Base-by-base conservation (phyloP, 2,888 invertebrate genomes). In the Tetheella fluctuosa region DNA sequence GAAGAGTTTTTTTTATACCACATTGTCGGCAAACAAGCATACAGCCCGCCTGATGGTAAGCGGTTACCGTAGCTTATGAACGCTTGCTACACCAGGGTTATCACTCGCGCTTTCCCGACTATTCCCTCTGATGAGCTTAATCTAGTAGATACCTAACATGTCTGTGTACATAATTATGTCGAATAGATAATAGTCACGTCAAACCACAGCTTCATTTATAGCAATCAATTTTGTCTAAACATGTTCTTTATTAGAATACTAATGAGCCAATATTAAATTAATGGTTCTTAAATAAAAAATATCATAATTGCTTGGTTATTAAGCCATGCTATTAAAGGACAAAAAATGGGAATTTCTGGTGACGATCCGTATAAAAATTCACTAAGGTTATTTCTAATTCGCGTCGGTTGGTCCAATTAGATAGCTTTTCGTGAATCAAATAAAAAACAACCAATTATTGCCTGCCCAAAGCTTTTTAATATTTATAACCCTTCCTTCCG, bases 381-480 rank as follows among this genome's bases (percentile, higher is more conserved):
- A 48, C 48, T 48, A 20, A 48, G 48, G 48, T 48, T 5, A 48
- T 20, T 48, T 48, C 20, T n/a, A 48, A 48, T 48, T 48, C 48
- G 48, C n/a, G 17, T 20, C 48, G 48, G 48, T 48, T 48, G 10
- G 48, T 48, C 48, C 48, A 48, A 48, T 48, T 48, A 48, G 48
- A 48, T 48, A 48, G 48, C 48, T 20, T 20, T 48, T 48, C 48
- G 48, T 48, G 48, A 48, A 48, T 48, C 48, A 48, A 48, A 48
- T 48, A 48, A 48, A 42, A 48, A 48, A 48, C 48, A 20, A 10
- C 48, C 7, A 20, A 48, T 48, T 10, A 1, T 48, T n/a, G n/a
- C 10, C 2, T 7, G 20, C 48, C 10, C 10, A 20, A 48, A 48
- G 48, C 20, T 20, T 20, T 48, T 48, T 48, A 48, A 48, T 48